Base-by-base conservation (phyloP, 2,888 invertebrate species). In the Eubasilissa splendida region DNA sequence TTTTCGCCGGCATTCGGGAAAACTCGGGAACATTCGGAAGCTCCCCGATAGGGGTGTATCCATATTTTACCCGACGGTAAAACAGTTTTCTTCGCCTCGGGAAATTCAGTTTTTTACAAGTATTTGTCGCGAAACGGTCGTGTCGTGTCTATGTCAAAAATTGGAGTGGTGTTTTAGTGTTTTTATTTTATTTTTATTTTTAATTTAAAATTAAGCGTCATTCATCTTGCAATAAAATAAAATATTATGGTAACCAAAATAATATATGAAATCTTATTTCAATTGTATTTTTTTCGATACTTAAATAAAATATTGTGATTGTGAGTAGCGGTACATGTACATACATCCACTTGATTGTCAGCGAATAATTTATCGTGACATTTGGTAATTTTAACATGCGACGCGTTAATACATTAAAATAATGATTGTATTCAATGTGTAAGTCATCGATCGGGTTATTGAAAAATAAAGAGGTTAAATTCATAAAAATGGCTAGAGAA, bases 1-100 rank as follows among this genome's bases (percentile, higher is more conserved):
- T 50, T 70, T 78, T 77, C 82, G 82, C 50, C 9, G 12, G 58
- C 50, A 42, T 50, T 80, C 82, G 82, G 66, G n/a, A 60, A 65
- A 59, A 11, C 14, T 80, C 82, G 82, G 74, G 10, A n/a, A 52
- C 11, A 12, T 59, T 22, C 58, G 74, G 59, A 74, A 74, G 33
- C 58, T 53, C 42, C 11, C 31, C 50, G 42, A 50, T 74, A 74
- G 74, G 74, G 74, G 74, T 74, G 74, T 74, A 59, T 74, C 74
- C 74, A 42, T 12, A n/a, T 74, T 42, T 22, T 12, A 59, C 22
- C 59, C n/a, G 42, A 58, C 33, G 74, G 74, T 74, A 74, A 74
- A 59, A 42, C 74, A 74, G 74, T 74, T 74, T 59, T n/a, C 74
- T 58, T 58, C 59, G 10, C 14, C 8, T 58, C n/a, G 59, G 59